Conservation (phyloP, 2,888 invertebrate genomes). For the Tinea pellionella region DNA sequence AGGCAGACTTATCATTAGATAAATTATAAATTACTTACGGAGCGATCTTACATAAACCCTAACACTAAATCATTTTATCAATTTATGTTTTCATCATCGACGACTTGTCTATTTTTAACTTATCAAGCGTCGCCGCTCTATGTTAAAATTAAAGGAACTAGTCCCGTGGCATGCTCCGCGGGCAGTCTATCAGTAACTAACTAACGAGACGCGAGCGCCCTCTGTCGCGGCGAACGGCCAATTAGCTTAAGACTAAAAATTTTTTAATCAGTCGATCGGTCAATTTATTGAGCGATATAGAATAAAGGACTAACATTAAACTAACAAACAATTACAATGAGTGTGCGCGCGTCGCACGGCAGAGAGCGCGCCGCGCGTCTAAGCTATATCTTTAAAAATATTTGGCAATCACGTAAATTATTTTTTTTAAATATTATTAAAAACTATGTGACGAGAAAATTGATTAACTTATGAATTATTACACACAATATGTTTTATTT, state of each 20-base stretch:
- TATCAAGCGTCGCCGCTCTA: neutral
- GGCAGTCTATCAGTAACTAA: neutral
- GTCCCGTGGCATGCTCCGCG: neutral
- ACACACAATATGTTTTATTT: conserved; percentile 41
- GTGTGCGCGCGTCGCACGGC: neutral
- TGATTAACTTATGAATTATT: conserved; percentile 68
- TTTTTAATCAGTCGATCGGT: conserved; percentile 71
- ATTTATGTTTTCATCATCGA: conserved; percentile 59
- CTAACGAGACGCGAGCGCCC: conserved; percentile 15
- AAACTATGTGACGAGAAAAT: conserved; percentile 68
- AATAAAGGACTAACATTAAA: conserved; percentile 68
- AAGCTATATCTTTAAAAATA: conserved; percentile 39
- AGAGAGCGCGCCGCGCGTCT: neutral
- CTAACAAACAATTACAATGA: conserved; percentile 59
- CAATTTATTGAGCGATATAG: conserved; percentile 70
- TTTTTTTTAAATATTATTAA: conserved; percentile 52
- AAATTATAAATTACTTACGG: conserved; percentile 67
- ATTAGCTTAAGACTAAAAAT: conserved; percentile 66
- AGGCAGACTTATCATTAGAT: conserved; percentile 30
- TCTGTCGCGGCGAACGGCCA: conserved; percentile 42
- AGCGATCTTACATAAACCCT: conserved; percentile 70
- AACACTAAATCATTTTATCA: conserved; percentile 59
- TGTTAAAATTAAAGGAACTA: neutral
- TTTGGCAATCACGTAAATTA: conserved; percentile 70
- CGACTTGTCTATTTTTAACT: conserved; percentile 45